Evolutionary conservation across 2,113 vertebrate species (phyloP).

Genomic region (Otolemur garnettii): DNA sequence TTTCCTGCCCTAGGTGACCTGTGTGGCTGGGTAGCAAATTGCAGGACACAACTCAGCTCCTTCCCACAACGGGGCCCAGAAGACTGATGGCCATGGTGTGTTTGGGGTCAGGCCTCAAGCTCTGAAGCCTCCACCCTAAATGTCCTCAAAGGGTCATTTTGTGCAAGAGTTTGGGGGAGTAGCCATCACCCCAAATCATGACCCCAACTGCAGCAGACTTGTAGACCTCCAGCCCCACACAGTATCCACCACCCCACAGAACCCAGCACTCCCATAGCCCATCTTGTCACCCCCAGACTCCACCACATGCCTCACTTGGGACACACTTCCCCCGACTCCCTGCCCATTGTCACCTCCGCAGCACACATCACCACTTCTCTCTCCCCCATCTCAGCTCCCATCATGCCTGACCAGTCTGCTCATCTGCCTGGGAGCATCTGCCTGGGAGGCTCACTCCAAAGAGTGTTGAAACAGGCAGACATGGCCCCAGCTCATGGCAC

Average conservation of each 20-base stretch:
- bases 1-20: neutral
- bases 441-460: no score
- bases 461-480: no score
- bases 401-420: neutral
- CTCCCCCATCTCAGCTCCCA: neutral
- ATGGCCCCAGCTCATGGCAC: neutral
- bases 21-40: neutral
- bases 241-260: neutral
- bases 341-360: no score
- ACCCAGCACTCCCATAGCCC: neutral
- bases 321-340: neutral
- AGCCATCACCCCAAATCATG: neutral
- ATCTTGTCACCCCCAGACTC: no score
- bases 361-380: accelerated
- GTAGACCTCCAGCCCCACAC: accelerated
- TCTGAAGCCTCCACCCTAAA: neutral
- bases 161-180: accelerated
- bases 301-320: accelerated
- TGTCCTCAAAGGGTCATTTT: neutral
- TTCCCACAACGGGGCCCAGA: no score
- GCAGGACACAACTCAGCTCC: neutral
- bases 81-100: accelerated
- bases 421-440: no score
- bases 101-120: neutral
- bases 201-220: neutral